These are phyloP conservation scores for Lucilia sericata DNA, from an alignment of 1,140 invertebrate species.

Conservation along the genomic window DNA sequence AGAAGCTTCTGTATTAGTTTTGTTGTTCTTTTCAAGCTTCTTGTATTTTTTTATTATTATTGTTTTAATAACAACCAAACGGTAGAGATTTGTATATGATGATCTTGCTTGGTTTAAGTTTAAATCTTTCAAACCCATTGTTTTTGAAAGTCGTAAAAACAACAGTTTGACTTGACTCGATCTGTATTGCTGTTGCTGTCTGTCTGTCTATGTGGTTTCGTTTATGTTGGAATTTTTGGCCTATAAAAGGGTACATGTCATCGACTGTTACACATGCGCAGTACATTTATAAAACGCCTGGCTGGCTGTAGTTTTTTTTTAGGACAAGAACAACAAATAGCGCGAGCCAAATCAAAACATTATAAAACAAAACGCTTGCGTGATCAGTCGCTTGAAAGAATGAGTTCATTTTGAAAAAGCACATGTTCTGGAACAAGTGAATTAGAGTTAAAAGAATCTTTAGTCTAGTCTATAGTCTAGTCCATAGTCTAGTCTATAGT, in stretches of 20 bases:
- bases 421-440: too few species aligned
- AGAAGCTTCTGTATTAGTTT: background rate
- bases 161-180: background rate
- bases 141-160: background rate
- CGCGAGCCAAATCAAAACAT: constrained; percentile 41
- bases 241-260: constrained; percentile 43
- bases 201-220: background rate
- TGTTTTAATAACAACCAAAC: constrained; percentile 9
- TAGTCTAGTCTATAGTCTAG: too few species aligned
- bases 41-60: background rate
- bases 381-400: background rate
- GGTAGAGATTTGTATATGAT: background rate
- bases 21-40: background rate
- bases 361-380: background rate
- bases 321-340: constrained; percentile 23
- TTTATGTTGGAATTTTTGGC: constrained; percentile 16
- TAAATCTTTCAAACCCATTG: background rate
- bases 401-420: background rate
- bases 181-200: background rate
- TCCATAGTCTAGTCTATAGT: too few species aligned
- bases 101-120: background rate
- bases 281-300: background rate
- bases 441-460: too few species aligned
- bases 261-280: constrained; percentile 26
- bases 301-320: background rate